Evolutionary conservation across 2,113 vertebrate genomes (phyloP).

Genomic region (Platysternon megacephalum): DNA sequence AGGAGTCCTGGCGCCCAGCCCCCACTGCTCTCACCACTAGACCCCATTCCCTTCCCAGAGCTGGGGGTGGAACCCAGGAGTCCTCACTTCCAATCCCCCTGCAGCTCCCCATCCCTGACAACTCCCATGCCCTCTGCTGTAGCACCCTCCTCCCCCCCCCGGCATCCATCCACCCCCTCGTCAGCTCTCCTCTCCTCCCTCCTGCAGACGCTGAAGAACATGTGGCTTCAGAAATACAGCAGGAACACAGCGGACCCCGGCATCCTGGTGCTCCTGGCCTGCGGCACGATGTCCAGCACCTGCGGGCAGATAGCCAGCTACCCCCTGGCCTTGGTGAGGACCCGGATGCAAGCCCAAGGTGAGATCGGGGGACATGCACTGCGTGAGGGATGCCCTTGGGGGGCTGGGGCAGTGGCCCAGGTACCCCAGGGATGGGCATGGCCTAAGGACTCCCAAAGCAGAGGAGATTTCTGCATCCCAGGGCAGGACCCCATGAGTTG

Average conservation of each 20-base stretch:
- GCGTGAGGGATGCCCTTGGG: not conserved
- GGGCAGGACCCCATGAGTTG: not conserved
- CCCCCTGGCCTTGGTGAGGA: constrained; percentile 93
- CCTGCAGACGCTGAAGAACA: not conserved
- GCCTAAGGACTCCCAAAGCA: not conserved
- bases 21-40: too few relatives aligned
- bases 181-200: not conserved
- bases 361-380: constrained; percentile 15
- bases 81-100: too few relatives aligned
- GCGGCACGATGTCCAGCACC: constrained; percentile 95
- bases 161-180: not conserved
- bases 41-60: too few relatives aligned
- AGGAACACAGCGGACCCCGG: constrained; percentile 83
- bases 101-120: too few relatives aligned
- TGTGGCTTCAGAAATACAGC: constrained; percentile 65
- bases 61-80: too few relatives aligned
- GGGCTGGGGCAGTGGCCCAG: not conserved
- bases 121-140: not conserved
- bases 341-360: constrained; percentile 98
- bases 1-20: too few relatives aligned
- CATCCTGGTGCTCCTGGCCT: constrained; percentile 94
- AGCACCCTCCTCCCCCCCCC: not conserved
- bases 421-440: too few relatives aligned
- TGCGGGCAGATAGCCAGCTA: constrained; percentile 96
- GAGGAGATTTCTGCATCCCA: too few relatives aligned